phyloP scores from a whole-genome alignment of 2,888 invertebrate genomes.

The Agapostemon virescens region DNA sequence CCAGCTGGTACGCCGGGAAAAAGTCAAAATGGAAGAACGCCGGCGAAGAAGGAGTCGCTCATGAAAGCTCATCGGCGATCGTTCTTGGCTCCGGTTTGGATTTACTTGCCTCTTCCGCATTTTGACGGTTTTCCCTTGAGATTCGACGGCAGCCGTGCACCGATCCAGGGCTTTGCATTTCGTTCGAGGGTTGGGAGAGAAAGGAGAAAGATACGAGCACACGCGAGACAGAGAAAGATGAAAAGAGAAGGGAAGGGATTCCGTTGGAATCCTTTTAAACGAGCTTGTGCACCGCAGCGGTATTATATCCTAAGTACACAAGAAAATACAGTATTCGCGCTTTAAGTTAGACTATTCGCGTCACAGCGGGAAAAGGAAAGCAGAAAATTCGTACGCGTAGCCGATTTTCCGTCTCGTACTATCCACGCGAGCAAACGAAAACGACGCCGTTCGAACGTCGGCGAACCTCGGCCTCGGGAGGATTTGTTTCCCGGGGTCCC shows the following conservation, averaged over 20 bases:
- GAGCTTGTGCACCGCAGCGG: conserved; percentile 59
- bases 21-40: neutral
- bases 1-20: neutral
- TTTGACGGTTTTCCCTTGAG: neutral
- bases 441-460: conserved; percentile 39
- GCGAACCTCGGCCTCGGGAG: conserved; percentile 1
- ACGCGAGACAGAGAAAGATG: neutral
- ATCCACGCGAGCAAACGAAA: conserved; percentile 27
- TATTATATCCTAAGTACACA: conserved; percentile 61
- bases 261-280: conserved; percentile 50
- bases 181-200: neutral
- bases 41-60: neutral
- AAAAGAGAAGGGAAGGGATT: conserved; percentile 38
- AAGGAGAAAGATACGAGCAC: neutral
- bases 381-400: conserved; percentile 31
- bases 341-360: conserved; percentile 55
- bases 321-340: conserved; percentile 62
- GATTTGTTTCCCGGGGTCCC: conserved; percentile 18
- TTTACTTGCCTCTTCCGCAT: neutral
- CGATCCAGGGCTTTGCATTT: conserved; percentile 1
- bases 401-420: conserved; percentile 24
- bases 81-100: neutral
- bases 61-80: neutral
- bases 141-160: neutral
- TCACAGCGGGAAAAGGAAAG: conserved; percentile 23